Base-by-base conservation (phyloP, 2,888 invertebrate genomes). In the Leuctra nigra region DNA sequence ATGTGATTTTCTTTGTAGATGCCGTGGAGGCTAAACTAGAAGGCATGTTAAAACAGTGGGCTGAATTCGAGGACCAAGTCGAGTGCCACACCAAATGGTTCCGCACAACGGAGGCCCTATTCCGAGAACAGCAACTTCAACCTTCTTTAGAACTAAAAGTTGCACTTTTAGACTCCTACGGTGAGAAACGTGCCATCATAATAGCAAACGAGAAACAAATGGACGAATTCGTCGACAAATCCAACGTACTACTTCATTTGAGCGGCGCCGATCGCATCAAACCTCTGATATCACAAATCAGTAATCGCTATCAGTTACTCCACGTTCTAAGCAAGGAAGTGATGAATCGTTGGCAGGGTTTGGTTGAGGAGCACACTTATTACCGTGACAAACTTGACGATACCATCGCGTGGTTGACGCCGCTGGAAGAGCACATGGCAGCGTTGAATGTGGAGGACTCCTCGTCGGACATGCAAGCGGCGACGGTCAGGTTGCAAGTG, bases 61-160 rank as follows among this genome's bases (percentile, higher is more conserved):
- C 85, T 63, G 84, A 85, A 59, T 96, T 94, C 70, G 95, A 96
- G 68, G 78, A 80, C 44, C 83, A 84, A 25, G 77, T 92, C 41
- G 91, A 93, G 62, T 78, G 80, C 22, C 81, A 92, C 29, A 87
- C 87, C 11, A 85, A 85, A 64, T 95, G 95, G 95, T 84, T 95
- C 63, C 86, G 90, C 66, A 77, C 81, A 24, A 84, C 86, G 69
- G 95, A 96, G 75, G 79, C 83, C 7, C 82, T 86, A 55, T 88
- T 95, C 68, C 83, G 92, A 54, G 91, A 94, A 65, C 92, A 92
- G 69, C 86, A 86, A 62, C 75, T 93, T 2, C 86, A 90, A 68
- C 85, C 88, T 1, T 85, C 86, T 0, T 71, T 92, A 18, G 77
- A 83, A 50, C 92, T 93, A 64, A 97, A 96, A 71, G 59, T 55